Conservation (phyloP, 2,113 vertebrate genomes). For the Pitta sordida region DNA sequence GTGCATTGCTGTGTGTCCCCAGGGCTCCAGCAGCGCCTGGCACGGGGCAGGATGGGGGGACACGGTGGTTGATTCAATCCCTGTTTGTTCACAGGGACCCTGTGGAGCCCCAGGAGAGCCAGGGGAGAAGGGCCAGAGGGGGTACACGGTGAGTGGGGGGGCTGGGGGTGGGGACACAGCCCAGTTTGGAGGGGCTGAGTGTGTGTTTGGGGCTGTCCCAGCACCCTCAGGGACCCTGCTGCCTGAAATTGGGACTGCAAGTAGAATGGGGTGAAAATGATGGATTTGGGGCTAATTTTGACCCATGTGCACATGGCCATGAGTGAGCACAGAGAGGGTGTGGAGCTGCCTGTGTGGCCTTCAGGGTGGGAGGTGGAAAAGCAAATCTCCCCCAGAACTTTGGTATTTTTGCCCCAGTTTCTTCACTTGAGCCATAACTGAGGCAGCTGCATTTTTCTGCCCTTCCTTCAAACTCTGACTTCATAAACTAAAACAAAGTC, state of each 20-base stretch:
- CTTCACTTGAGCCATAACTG: neutral
- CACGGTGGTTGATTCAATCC: fast-evolving
- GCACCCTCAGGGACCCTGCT: neutral
- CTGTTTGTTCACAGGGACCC: slow-evolving; percentile 71
- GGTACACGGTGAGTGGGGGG: slow-evolving; percentile 74
- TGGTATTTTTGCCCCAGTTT: neutral
- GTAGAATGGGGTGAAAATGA: neutral
- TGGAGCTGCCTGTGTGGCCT: neutral
- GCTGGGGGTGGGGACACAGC: neutral
- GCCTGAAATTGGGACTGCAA: neutral
- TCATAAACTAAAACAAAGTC: neutral
- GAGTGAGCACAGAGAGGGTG: neutral
- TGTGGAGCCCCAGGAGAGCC: slow-evolving; percentile 75
- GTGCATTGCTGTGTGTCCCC: neutral
- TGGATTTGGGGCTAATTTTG: neutral
- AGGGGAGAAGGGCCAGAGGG: slow-evolving; percentile 74
- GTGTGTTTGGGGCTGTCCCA: neutral
- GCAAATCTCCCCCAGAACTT: neutral
- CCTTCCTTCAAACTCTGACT: neutral
- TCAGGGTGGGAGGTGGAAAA: neutral
- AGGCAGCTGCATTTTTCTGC: neutral
- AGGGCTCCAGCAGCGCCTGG: neutral
- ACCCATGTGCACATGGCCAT: too few relatives aligned
- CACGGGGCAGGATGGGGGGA: fast-evolving
- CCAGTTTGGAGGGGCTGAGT: fast-evolving